Evolutionary conservation across 2,113 vertebrate species (phyloP).

Genomic region (Spheniscus mendiculus): DNA sequence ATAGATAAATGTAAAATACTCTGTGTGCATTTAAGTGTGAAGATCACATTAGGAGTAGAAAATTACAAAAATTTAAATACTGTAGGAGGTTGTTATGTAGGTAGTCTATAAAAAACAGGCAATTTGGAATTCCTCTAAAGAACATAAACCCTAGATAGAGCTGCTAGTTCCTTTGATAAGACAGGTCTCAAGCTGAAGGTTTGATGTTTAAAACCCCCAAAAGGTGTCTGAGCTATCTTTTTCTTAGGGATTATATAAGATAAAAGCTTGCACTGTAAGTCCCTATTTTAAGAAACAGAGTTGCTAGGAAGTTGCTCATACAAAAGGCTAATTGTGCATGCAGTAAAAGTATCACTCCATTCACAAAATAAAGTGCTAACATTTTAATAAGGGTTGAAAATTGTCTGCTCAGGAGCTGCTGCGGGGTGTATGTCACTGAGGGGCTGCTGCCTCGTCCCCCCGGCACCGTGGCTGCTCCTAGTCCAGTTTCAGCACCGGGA

Average conservation of each 20-base stretch:
- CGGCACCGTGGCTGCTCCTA: rapidly evolving
- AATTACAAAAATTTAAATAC: slow-evolving; percentile 72
- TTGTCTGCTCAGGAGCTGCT: not conserved
- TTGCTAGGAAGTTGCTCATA: slow-evolving; percentile 64
- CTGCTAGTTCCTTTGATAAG: slow-evolving; percentile 71
- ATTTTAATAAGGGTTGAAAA: slow-evolving; percentile 5
- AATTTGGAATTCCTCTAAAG: slow-evolving; percentile 75
- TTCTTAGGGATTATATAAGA: slow-evolving; percentile 67
- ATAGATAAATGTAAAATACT: slow-evolving; percentile 72
- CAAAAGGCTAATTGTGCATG: slow-evolving; percentile 49
- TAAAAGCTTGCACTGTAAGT: slow-evolving; percentile 66
- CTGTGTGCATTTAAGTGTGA: slow-evolving; percentile 70
- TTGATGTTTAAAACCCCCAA: slow-evolving; percentile 72
- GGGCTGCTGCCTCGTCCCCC: not conserved
- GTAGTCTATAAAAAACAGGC: slow-evolving; percentile 69
- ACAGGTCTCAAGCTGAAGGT: slow-evolving; percentile 71
- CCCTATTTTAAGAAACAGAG: slow-evolving; percentile 70
- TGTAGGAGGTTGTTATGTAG: slow-evolving; percentile 71
- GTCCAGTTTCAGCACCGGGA: not conserved
- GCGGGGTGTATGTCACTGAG: not conserved
- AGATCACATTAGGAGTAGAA: slow-evolving; percentile 70
- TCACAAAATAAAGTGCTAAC: slow-evolving; percentile 59
- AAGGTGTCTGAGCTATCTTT: slow-evolving; percentile 70
- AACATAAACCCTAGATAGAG: slow-evolving; percentile 70
- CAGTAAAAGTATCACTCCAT: slow-evolving; percentile 36